Evolutionary conservation across 2,888 invertebrate species (phyloP), one percentile per base, ranked within the genome.

Genomic region (Tetheella fluctuosa): DNA sequence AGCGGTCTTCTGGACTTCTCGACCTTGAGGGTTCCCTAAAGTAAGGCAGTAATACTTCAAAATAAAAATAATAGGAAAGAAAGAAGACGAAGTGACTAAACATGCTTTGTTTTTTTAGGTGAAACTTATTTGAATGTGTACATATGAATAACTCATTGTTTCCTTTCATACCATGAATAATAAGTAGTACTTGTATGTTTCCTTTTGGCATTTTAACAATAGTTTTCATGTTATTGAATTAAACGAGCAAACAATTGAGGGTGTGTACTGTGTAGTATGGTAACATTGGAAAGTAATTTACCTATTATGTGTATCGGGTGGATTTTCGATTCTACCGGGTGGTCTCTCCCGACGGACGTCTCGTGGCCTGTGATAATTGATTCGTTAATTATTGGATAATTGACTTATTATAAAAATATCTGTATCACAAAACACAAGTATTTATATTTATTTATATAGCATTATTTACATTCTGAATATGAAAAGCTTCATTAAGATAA

Each of bases 291-390:
- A 30, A 30, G 8, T 30, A 5, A 34, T 34, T 13, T 34, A 55
- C 55, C 55, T 55, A 20, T 20, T 17, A 34, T 34, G 10, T 20
- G 65, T 54, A 37, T 70, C 62, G 2, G 74, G 61, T 4, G 80
- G 80, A 66, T 85, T 86, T 3, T 86, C 89, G 1, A 73, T 64
- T 59, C 87, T 79, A 57, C 63, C 70, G 39, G 81, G 74, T 59
- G 81, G 80, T 61, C 87, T 83, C 62, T 89, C 90, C 12, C 88
- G 84, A 25, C 86, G 87, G 59, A 70, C 73, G 5, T 91, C 91
- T 2, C 90, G 85, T 61, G 78, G 67, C 73, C 91, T 91, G 88
- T 34, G 34, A 23, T 55, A 17, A 28, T 8, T 23, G 8, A 55
- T 48, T 17, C 10, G 2, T 55, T n/a, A 34, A 20, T 20, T 23